Conservation (phyloP, 2,797 vertebrate genomes). For the Huso huso region DNA sequence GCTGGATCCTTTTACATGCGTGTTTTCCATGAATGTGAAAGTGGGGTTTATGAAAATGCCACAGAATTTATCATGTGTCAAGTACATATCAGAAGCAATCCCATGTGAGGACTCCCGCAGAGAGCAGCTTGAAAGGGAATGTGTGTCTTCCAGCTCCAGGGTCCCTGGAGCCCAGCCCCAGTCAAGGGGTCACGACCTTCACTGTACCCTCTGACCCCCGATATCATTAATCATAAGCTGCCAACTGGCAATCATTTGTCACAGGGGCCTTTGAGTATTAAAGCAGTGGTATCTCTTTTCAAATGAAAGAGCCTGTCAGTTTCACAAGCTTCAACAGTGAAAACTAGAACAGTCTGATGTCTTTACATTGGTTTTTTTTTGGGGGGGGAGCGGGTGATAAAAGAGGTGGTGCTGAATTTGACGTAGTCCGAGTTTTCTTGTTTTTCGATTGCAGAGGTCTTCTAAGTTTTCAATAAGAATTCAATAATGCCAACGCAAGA, state of each 20-base stretch:
- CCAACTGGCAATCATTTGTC: slow-evolving; percentile 33
- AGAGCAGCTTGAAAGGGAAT: slow-evolving; percentile 35
- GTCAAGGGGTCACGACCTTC: slow-evolving; percentile 35
- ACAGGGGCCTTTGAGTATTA: slow-evolving; percentile 24
- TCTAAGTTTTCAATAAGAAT: no score
- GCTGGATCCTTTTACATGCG: slow-evolving; percentile 7
- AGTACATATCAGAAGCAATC: slow-evolving; percentile 16
- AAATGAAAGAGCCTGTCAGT: slow-evolving; percentile 29
- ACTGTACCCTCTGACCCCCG: slow-evolving; percentile 30
- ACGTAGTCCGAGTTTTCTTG: no score
- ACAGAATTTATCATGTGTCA: slow-evolving; percentile 14
- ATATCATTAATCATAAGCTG: slow-evolving; percentile 49
- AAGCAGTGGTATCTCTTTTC: slow-evolving; percentile 36
- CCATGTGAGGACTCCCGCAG: slow-evolving; percentile 10
- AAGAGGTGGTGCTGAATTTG: neutral
- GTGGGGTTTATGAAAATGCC: slow-evolving; percentile 12
- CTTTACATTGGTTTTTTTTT: slow-evolving; percentile 7
- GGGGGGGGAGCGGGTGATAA: neutral
- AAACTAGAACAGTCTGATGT: slow-evolving; percentile 25
- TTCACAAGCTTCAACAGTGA: slow-evolving; percentile 16
- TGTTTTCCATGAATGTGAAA: slow-evolving; percentile 17
- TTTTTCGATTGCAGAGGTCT: no score
- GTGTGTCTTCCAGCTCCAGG: slow-evolving; percentile 19
- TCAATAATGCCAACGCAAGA: no score
- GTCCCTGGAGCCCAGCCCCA: slow-evolving; percentile 26